Conservation (phyloP, 2,888 invertebrate species). For the Melieria omissa region DNA sequence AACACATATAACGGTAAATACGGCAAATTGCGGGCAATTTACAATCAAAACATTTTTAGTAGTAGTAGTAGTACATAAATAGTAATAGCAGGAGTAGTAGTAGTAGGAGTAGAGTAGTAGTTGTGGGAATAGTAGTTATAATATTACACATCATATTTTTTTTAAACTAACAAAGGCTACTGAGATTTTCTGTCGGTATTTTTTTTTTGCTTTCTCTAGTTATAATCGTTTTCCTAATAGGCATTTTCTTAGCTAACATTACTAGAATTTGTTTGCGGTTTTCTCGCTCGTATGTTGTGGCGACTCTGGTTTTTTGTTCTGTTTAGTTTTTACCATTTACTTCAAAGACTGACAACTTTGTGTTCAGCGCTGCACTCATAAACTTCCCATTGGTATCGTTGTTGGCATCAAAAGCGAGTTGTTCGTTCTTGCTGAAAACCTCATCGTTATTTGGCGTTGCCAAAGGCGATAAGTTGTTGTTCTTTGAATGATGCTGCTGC, state of each 20-base stretch:
- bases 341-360: not conserved
- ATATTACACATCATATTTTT: too few relatives aligned
- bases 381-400: not conserved
- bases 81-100: too few relatives aligned
- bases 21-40: too few relatives aligned
- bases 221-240: too few relatives aligned
- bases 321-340: constrained; percentile 33
- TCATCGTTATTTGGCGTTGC: constrained; percentile 39
- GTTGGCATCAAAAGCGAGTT: constrained; percentile 12
- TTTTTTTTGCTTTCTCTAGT: not conserved
- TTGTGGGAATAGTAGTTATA: too few relatives aligned
- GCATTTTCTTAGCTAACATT: not conserved
- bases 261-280: not conserved
- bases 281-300: not conserved
- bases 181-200: not conserved
- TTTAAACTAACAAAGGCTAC: not conserved
- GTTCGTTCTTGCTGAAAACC: constrained; percentile 25
- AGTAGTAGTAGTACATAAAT: too few relatives aligned
- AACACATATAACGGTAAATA: too few relatives aligned
- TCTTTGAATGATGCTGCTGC: constrained; percentile 45
- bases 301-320: not conserved
- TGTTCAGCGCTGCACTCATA: not conserved
- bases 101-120: too few relatives aligned
- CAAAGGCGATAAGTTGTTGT: constrained; percentile 49
- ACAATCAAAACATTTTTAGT: too few relatives aligned